These are phyloP conservation scores for Sylvilagus bachmani DNA, from an alignment of 2,113 vertebrate species.

Conservation along the genomic window DNA sequence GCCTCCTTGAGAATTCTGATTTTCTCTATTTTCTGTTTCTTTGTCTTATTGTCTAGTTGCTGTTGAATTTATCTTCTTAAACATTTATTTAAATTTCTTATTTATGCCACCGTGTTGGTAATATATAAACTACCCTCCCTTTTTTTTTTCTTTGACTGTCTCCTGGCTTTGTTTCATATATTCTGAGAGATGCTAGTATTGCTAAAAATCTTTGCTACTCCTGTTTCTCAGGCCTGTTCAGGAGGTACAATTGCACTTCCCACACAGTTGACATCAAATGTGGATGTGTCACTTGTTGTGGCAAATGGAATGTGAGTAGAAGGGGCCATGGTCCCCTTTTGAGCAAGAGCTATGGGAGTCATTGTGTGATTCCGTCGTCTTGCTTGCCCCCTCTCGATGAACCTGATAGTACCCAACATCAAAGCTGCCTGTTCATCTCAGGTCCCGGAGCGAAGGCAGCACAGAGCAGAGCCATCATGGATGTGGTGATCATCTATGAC, in stretches of 20 bases:
- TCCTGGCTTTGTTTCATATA: constrained; percentile 19
- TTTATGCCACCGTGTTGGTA: constrained; percentile 25
- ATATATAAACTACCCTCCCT: background rate
- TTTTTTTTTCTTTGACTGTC: background rate
- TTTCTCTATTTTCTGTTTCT: constrained; percentile 6
- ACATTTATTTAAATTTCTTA: constrained; percentile 20
- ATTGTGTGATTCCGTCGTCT: background rate
- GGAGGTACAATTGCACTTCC: background rate
- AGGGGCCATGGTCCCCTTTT: background rate
- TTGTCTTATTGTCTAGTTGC: constrained; percentile 30
- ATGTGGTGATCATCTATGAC: background rate
- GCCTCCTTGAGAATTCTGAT: background rate
- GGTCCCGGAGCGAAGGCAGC: background rate
- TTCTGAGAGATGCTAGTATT: constrained; percentile 29
- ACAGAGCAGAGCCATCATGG: background rate
- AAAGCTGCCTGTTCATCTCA: background rate
- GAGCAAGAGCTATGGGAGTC: background rate
- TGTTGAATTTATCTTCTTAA: constrained; percentile 38
- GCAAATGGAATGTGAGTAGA: background rate
- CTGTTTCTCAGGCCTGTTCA: background rate
- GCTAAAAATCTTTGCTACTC: constrained; percentile 11
- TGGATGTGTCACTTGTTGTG: constrained; percentile 18
- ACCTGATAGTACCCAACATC: background rate
- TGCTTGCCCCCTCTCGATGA: background rate
- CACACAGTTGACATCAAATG: background rate